Evolutionary conservation across 1,140 invertebrate genomes (phyloP).

Genomic region (Monochamus saltuarius): DNA sequence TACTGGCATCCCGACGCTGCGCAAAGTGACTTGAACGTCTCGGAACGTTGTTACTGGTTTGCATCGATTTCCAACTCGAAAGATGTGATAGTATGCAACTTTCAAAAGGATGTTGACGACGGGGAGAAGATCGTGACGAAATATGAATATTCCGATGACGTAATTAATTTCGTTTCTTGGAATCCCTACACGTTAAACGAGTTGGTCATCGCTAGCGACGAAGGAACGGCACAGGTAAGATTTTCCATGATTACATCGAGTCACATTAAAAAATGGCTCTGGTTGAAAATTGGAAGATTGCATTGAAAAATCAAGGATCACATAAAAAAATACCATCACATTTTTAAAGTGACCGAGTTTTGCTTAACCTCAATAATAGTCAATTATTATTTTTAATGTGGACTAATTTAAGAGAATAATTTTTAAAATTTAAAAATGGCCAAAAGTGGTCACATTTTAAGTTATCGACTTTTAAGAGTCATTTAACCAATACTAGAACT

Average conservation of each 20-base stretch:
- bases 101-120: conserved; percentile 24
- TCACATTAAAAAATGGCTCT: background rate
- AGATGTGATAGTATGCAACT: conserved; percentile 56
- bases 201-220: conserved; percentile 69
- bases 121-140: conserved; percentile 53
- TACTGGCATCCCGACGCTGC: conserved; percentile 69
- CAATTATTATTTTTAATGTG: no score
- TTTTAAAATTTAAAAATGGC: no score
- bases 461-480: no score
- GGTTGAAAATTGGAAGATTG: no score
- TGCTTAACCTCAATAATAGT: no score
- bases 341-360: no score
- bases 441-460: no score
- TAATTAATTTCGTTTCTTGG: conserved; percentile 68
- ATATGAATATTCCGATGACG: conserved; percentile 60
- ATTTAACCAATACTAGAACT: no score
- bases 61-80: conserved; percentile 60
- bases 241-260: conserved; percentile 9
- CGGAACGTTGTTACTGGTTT: conserved; percentile 55
- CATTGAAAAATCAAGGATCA: no score
- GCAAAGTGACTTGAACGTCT: conserved; percentile 41
- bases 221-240: conserved; percentile 66
- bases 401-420: no score
- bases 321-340: no score
- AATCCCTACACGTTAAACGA: conserved; percentile 67